Conservation (phyloP, 35 echinoderm and acorn worm genomes). For the Apostichopus japonicus region DNA sequence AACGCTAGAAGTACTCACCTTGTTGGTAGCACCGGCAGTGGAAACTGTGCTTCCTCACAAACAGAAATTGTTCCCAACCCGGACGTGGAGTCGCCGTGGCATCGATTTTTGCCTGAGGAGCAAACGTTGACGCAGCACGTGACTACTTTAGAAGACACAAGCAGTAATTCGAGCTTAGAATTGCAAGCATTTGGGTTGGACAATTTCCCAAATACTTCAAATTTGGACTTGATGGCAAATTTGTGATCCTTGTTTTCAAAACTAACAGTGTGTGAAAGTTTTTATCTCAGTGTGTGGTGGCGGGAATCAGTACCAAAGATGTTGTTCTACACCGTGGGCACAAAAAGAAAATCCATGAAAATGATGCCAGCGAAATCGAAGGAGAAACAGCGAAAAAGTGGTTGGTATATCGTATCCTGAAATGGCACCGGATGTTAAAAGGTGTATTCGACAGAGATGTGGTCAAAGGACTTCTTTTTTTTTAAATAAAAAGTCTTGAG, state of each 20-base stretch:
- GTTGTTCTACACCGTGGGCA: too few species aligned
- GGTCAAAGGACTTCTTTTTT: too few species aligned
- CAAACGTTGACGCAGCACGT: neutral
- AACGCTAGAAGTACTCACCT: conserved; percentile 31
- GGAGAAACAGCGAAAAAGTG: too few species aligned
- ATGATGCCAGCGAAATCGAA: too few species aligned
- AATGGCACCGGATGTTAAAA: too few species aligned
- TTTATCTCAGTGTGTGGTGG: neutral
- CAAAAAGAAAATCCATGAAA: too few species aligned
- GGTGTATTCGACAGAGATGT: too few species aligned
- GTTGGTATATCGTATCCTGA: too few species aligned
- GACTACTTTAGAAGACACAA: conserved; percentile 11
- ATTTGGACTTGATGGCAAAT: conserved; percentile 15
- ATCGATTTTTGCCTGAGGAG: neutral
- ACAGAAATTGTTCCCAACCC: conserved; percentile 23
- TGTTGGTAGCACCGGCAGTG: conserved; percentile 42
- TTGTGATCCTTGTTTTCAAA: conserved; percentile 3
- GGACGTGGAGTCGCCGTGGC: neutral
- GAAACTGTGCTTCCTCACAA: conserved; percentile 17
- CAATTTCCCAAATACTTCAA: neutral
- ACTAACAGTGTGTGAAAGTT: conserved; percentile 9
- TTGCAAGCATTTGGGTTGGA: conserved; percentile 32
- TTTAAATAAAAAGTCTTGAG: too few species aligned
- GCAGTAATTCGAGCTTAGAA: conserved; percentile 23
- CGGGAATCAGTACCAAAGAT: neutral